phyloP scores from a whole-genome alignment of 1,140 invertebrate genomes.

The Drosophila sp. region DNA sequence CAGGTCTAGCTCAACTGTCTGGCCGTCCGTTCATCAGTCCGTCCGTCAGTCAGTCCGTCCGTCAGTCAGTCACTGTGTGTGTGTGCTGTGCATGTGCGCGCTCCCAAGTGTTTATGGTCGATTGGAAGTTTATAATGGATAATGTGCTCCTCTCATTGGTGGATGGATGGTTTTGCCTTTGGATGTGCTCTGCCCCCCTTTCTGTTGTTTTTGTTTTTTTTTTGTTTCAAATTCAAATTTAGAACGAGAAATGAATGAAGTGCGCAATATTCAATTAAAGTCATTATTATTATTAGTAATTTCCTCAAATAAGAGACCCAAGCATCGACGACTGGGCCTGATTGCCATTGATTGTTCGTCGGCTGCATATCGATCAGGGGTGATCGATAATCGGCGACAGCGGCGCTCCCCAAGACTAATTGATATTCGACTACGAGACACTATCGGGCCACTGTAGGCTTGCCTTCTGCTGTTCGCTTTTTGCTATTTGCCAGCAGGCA shows the following conservation, averaged over 20 bases:
- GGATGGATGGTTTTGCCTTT: constrained; percentile 13
- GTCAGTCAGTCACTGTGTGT: too few relatives aligned
- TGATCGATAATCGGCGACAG: constrained; percentile 33
- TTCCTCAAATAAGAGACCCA: constrained; percentile 46
- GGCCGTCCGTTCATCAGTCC: not conserved
- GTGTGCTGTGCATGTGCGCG: constrained; percentile 14
- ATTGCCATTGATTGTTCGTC: constrained; percentile 55
- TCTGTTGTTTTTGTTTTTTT: not conserved
- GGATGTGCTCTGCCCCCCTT: constrained; percentile 24
- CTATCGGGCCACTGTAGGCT: not conserved
- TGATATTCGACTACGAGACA: constrained; percentile 56
- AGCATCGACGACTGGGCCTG: constrained; percentile 23
- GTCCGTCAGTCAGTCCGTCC: not conserved
- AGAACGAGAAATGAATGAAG: constrained; percentile 70
- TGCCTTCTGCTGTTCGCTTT: too few relatives aligned
- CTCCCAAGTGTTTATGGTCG: constrained; percentile 78
- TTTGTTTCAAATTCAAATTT: constrained; percentile 47
- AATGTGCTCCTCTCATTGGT: constrained; percentile 43
- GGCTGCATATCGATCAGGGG: constrained; percentile 32
- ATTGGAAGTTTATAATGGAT: constrained; percentile 78
- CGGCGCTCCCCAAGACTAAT: constrained; percentile 37
- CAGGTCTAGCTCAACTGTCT: constrained; percentile 2
- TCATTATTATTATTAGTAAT: constrained; percentile 79
- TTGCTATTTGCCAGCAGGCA: constrained; percentile 14
- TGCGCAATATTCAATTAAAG: constrained; percentile 82